Evolutionary conservation across 2,113 vertebrate species (phyloP).

Genomic region (Baryphthengus martii): DNA sequence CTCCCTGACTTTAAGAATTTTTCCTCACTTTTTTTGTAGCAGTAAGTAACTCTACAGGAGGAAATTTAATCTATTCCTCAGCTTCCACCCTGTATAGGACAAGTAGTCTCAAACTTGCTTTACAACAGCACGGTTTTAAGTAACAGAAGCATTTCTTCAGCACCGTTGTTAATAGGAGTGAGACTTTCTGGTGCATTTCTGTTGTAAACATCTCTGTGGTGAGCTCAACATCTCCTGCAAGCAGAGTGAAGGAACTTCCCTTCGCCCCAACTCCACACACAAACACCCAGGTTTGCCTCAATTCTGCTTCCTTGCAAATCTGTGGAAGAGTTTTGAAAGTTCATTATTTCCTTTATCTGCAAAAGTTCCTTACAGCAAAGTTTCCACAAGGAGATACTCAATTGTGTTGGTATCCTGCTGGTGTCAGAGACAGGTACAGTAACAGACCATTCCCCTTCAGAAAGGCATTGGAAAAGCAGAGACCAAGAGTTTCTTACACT

Average conservation of each 20-base stretch:
- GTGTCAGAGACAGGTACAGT: neutral
- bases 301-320: neutral
- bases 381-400: neutral
- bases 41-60: neutral
- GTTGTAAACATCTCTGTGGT: neutral
- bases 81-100: neutral
- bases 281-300: neutral
- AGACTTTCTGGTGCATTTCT: neutral
- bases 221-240: neutral
- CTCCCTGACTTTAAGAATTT: neutral
- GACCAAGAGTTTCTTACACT: neutral
- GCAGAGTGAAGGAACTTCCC: neutral
- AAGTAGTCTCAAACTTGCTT: neutral
- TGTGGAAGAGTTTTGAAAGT: neutral
- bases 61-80: neutral
- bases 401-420: fast-evolving
- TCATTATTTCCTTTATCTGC: neutral
- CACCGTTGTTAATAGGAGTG: neutral
- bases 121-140: neutral
- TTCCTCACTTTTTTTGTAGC: neutral
- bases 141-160: neutral
- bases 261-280: neutral
- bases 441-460: neutral
- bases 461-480: neutral
- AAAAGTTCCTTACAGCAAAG: neutral